Percentiles rank a stretch among this genome's conserved stretches.
These are phyloP conservation scores for Drosophila varians DNA, from an alignment of 1,140 invertebrate genomes.

Conservation along the genomic window DNA sequence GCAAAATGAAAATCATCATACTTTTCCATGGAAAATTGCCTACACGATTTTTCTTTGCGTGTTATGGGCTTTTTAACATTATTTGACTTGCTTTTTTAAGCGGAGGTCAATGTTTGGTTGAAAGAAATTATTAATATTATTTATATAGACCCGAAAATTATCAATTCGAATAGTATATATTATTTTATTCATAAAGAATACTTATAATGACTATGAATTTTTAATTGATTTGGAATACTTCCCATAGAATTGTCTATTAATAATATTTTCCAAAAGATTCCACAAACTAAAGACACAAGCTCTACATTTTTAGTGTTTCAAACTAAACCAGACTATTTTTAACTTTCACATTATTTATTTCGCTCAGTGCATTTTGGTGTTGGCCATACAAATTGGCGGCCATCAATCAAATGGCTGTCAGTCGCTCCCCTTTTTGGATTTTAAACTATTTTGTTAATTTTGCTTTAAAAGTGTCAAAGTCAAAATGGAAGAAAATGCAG, in stretches of 20 bases:
- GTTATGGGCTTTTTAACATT: slow-evolving; percentile 1
- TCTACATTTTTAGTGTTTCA: not conserved
- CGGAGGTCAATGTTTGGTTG: not conserved
- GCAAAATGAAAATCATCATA: slow-evolving; percentile 42
- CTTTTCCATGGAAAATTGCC: slow-evolving; percentile 60
- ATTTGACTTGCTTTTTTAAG: not conserved
- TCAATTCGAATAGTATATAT: not conserved
- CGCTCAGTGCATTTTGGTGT: slow-evolving; percentile 10
- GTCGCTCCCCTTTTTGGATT: slow-evolving; percentile 6
- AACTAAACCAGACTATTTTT: not conserved
- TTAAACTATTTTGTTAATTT: not conserved
- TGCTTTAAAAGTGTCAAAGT: slow-evolving; percentile 59
- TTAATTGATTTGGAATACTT: too few relatives aligned
- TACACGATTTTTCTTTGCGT: slow-evolving; percentile 24
- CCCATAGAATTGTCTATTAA: too few relatives aligned
- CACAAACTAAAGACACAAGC: not conserved
- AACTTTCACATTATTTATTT: slow-evolving; percentile 11
- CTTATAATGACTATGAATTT: too few relatives aligned
- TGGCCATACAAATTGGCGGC: slow-evolving; percentile 40
- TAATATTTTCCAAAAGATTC: not conserved
- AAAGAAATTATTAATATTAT: not conserved
- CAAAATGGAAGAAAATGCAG: slow-evolving; percentile 24
- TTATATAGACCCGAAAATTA: too few relatives aligned
- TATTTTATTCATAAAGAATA: too few relatives aligned
- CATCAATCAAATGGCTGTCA: slow-evolving; percentile 59